phyloP scores from a whole-genome alignment of 2,888 invertebrate species.

The Caenorhabditis sp. region DNA sequence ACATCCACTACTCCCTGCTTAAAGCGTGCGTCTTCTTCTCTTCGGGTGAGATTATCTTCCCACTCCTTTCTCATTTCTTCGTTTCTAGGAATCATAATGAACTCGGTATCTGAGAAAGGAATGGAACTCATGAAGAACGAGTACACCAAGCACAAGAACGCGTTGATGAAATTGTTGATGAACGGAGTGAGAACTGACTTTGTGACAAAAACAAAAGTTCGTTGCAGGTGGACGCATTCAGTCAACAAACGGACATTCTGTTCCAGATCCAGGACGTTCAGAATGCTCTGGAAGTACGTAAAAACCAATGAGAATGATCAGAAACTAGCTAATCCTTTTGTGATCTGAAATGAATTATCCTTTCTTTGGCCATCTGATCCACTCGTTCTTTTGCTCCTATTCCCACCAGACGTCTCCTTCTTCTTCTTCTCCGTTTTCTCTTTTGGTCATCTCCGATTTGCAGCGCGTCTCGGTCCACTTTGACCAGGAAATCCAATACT shows the following conservation, averaged over 20 bases:
- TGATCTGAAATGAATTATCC: too few relatives aligned
- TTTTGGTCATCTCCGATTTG: slow-evolving; percentile 11
- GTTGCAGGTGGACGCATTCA: slow-evolving; percentile 34
- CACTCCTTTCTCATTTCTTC: not conserved
- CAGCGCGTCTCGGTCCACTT: slow-evolving; percentile 48
- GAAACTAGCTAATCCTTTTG: too few relatives aligned
- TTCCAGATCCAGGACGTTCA: slow-evolving; percentile 45
- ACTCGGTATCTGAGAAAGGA: slow-evolving; percentile 32
- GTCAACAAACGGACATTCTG: slow-evolving; percentile 37
- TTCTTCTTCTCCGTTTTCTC: too few relatives aligned
- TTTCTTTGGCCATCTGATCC: too few relatives aligned
- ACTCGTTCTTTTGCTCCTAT: too few relatives aligned
- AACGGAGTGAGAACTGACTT: slow-evolving; percentile 28
- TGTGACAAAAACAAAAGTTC: not conserved
- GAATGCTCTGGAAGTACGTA: slow-evolving; percentile 22
- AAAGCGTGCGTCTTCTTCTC: slow-evolving; percentile 62
- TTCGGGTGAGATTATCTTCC: slow-evolving; percentile 33
- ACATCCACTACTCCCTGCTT: slow-evolving; percentile 55
- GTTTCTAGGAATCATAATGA: slow-evolving; percentile 23
- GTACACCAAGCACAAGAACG: slow-evolving; percentile 51
- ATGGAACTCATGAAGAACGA: slow-evolving; percentile 43
- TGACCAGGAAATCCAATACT: slow-evolving; percentile 53
- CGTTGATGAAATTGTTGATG: slow-evolving; percentile 44
- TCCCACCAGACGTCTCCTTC: slow-evolving; percentile 9
- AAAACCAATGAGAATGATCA: not conserved